Conservation (phyloP, 2,113 vertebrate species). For the Centrocercus urophasianus region DNA sequence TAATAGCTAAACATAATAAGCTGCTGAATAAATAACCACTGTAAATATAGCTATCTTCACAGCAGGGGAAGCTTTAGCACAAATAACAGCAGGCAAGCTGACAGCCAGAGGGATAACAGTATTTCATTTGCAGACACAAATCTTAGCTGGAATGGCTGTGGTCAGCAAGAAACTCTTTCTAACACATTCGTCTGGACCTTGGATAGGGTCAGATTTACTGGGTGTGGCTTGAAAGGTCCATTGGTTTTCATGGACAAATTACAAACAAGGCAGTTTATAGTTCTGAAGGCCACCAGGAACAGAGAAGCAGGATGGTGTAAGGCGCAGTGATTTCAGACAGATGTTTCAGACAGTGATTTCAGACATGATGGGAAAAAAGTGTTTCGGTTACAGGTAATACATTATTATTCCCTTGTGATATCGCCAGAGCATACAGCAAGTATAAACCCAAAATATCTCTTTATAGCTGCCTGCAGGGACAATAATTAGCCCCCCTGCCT, state of each 20-base stretch:
- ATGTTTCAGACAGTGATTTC: too few relatives aligned
- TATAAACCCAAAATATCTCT: not conserved
- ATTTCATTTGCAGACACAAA: slow-evolving; percentile 28
- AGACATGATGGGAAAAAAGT: not conserved
- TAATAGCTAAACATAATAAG: slow-evolving; percentile 37
- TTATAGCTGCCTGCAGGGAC: not conserved
- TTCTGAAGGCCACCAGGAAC: not conserved
- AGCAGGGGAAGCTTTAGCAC: slow-evolving; percentile 36
- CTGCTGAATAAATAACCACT: slow-evolving; percentile 37
- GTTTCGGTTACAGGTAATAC: not conserved
- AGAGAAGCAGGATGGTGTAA: not conserved
- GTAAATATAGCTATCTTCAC: slow-evolving; percentile 59
- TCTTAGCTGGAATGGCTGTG: not conserved
- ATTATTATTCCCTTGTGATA: not conserved
- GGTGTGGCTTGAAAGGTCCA: slow-evolving; percentile 5
- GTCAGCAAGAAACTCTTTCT: slow-evolving; percentile 53
- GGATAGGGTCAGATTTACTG: not conserved
- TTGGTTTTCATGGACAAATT: slow-evolving; percentile 34
- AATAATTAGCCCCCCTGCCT: not conserved
- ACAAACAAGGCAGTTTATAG: slow-evolving; percentile 7
- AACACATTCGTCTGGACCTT: slow-evolving; percentile 20
- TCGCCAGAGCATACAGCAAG: not conserved
- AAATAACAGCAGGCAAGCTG: slow-evolving; percentile 38
- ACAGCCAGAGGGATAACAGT: slow-evolving; percentile 37
- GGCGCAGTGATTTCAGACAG: not conserved